These are phyloP conservation scores for Leptonema lineaticorne DNA, from an alignment of 1,140 invertebrate species.

Conservation along the genomic window DNA sequence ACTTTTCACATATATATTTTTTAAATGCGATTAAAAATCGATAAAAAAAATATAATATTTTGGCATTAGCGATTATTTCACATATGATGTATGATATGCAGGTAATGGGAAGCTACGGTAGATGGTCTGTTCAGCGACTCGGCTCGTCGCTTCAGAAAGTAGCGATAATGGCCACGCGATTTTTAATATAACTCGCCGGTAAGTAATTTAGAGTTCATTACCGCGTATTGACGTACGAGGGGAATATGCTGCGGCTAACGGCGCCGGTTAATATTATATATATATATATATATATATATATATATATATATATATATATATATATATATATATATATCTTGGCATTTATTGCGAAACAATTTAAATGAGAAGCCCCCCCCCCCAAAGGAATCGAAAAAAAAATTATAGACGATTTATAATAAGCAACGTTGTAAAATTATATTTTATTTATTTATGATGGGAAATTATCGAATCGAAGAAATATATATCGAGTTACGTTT, in stretches of 20 bases:
- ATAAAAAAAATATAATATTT: too few species aligned
- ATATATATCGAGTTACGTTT: too few species aligned
- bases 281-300: neutral
- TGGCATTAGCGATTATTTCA: neutral
- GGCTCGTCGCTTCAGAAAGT: conserved; percentile 22
- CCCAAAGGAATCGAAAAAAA: neutral
- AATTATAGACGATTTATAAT: too few species aligned
- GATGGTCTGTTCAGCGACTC: conserved; percentile 21
- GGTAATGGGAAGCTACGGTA: conserved; percentile 9
- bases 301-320: neutral
- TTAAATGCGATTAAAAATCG: too few species aligned
- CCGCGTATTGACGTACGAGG: conserved; percentile 22
- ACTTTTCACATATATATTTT: too few species aligned
- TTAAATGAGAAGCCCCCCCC: neutral
- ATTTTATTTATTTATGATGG: too few species aligned
- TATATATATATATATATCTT: neutral
- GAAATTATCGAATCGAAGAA: too few species aligned
- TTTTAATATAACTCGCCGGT: conserved; percentile 27
- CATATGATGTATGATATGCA: neutral
- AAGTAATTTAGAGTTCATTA: conserved; percentile 31
- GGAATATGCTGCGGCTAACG: too few species aligned
- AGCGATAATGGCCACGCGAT: conserved; percentile 32
- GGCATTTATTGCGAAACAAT: neutral
- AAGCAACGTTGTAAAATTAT: too few species aligned
- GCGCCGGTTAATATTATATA: neutral